Base-by-base conservation (phyloP, 2,888 invertebrate genomes). In the Apoda limacodes region DNA sequence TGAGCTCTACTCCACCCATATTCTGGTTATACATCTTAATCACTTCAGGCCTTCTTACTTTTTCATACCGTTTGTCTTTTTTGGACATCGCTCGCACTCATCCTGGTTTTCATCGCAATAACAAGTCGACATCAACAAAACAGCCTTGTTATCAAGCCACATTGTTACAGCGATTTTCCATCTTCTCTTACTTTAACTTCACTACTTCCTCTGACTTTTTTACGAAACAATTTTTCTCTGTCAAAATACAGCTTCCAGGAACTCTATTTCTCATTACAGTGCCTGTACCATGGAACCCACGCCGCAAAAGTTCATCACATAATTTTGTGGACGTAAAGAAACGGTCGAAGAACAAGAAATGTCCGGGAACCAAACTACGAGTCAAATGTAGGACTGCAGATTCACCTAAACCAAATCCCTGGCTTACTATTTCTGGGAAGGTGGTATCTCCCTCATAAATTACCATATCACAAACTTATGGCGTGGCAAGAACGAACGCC, bases 401-500 rank as follows among this genome's bases (percentile, higher is more conserved):
- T 26, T 37, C 39, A 9, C 40, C 39, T 11, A 42, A 19, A n/a
- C 33, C 28, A 30, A 40, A 36, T 25, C 10, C 35, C 9, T 30
- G 22, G 12, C 13, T n/a, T 15, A 14, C 22, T 3, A 14, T 24
- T 5, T 34, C 12, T 3, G 39, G 25, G 14, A 29, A 34, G 4
- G 42, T n/a, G n/a, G n/a, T n/a, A n/a, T n/a, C n/a, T n/a, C n/a
- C n/a, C 42, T 34, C 10, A 47, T 26, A 5, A 40, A 23, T 9
- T 32, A 9, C n/a, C n/a, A n/a, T n/a, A n/a, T n/a, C n/a, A n/a
- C n/a, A n/a, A n/a, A n/a, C n/a, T n/a, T n/a, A n/a, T 6, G 43
- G 44, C 22, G 45, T 23, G 29, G 44, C 32, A 12, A 40, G 31
- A 9, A 46, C 40, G 28, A 45, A 46, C 2, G 28, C 37, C 32